Percentiles rank a stretch among this genome's conserved stretches.
Conservation (phyloP, 2,113 vertebrate species). For the Lamprologus sp. region DNA sequence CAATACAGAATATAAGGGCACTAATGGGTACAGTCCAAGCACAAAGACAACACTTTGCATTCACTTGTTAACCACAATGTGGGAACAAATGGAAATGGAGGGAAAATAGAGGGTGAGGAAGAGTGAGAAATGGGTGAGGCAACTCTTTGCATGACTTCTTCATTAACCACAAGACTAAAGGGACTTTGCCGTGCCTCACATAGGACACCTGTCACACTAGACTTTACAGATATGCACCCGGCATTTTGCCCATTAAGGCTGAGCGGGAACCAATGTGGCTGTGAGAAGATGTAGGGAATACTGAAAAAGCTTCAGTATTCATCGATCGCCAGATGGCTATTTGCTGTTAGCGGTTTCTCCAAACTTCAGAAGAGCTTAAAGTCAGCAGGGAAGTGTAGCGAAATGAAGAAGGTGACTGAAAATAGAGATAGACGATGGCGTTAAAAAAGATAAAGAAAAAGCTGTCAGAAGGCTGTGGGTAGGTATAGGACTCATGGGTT, state of each 20-base stretch:
- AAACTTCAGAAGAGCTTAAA: constrained; percentile 18
- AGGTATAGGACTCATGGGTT: background rate
- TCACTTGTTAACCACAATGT: constrained; percentile 57
- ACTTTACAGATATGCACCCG: background rate
- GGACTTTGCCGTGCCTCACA: constrained; percentile 18
- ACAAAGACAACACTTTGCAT: constrained; percentile 48
- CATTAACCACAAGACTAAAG: constrained; percentile 59
- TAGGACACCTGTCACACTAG: constrained; percentile 12
- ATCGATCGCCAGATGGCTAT: constrained; percentile 53
- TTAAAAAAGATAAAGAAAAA: background rate
- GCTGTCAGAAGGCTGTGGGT: background rate
- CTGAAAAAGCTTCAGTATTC: background rate
- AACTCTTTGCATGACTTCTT: constrained; percentile 55
- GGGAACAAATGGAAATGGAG: constrained; percentile 47
- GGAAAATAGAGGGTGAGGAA: constrained; percentile 23
- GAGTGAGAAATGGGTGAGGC: constrained; percentile 40
- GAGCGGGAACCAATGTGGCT: constrained; percentile 20
- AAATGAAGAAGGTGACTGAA: background rate
- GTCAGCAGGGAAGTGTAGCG: constrained; percentile 26
- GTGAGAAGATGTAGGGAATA: background rate
- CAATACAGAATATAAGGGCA: constrained; percentile 13
- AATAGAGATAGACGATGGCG: background rate
- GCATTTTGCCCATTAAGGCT: constrained; percentile 45
- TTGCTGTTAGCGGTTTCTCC: constrained; percentile 50
- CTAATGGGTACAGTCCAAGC: constrained; percentile 48